Base-by-base conservation (phyloP, 2,888 invertebrate genomes). In the Nephrotoma appendiculata region DNA sequence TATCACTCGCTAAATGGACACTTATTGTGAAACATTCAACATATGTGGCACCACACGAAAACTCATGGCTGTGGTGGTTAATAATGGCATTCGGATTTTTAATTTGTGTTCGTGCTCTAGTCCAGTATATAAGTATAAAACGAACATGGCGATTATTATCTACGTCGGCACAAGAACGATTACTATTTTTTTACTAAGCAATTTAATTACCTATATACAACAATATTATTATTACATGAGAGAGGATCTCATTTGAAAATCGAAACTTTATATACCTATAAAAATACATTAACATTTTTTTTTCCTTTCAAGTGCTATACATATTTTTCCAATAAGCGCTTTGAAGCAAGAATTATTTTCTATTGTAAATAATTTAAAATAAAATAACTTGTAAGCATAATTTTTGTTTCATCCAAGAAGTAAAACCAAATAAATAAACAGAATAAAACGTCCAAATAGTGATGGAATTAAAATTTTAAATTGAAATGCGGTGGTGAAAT, bases 1-100 rank as follows among this genome's bases (percentile, higher is more conserved):
- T 98, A 15, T 98, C 98, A 6, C 93, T 98, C 88, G 97, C 98
- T 88, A 98, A 98, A 92, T 98, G 98, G 98, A 98, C 98, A 45
- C 94, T 98, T 89, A 98, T 98, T 90, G 97, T 98, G 11, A 98
- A 98, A 90, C 96, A 97, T 90, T 96, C 97, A 89, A 97, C 97
- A 86, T 97, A 97, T 90, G 93, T 97, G 89, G 96, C 96, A 87
- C 96, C 96, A 9, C 96, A 96, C 90, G 97, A 97, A 92, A 97
- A 97, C 92, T 96, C 96, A 86, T 97, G 97, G 97, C 93, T 97
- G 43, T 97, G 97, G 96, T 97, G 97, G 97, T 93, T 97, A 83
- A 96, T 97, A 89, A 96, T 97, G 95, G 96, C 96, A 83, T 96
- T 97, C 90, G 97, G 97, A 88, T 94, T 97, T 88, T 93, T 97